Percentiles rank a stretch among this genome's conserved stretches.
Conservation (phyloP, 1,140 invertebrate genomes). For the Trichonephila clavipes region DNA sequence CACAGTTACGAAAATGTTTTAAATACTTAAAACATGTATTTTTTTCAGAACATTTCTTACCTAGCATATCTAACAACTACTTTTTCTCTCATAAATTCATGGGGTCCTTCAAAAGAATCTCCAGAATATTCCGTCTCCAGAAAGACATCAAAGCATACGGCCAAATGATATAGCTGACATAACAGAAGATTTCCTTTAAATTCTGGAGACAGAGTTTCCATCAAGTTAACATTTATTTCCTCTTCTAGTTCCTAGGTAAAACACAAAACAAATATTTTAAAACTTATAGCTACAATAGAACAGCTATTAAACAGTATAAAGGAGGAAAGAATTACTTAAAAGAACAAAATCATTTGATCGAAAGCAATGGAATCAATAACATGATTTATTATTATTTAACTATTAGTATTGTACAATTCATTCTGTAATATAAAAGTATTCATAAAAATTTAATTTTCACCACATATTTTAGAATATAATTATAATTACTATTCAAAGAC, state of each 20-base stretch:
- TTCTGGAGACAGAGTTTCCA: constrained; percentile 77
- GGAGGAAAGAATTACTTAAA: too few relatives aligned
- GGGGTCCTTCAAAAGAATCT: constrained; percentile 82
- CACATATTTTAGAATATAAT: too few relatives aligned
- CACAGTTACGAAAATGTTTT: too few relatives aligned
- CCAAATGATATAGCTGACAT: constrained; percentile 88
- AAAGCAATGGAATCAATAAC: too few relatives aligned
- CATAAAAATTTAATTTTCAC: too few relatives aligned
- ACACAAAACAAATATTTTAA: neutral
- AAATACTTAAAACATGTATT: too few relatives aligned
- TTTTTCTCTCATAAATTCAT: constrained; percentile 89
- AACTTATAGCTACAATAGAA: neutral
- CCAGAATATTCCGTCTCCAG: constrained; percentile 86
- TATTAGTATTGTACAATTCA: too few relatives aligned
- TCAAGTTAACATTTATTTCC: constrained; percentile 69
- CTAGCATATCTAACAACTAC: constrained; percentile 87
- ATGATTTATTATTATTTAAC: too few relatives aligned
- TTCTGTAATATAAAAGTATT: too few relatives aligned
- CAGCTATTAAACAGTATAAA: neutral
- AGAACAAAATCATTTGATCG: too few relatives aligned
- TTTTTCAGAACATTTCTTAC: constrained; percentile 78
- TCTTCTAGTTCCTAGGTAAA: constrained; percentile 69
- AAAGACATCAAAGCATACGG: constrained; percentile 92
- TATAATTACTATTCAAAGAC: too few relatives aligned
- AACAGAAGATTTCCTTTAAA: constrained; percentile 84